A percentile compares a stretch with the other conserved stretches of the same genome.
Evolutionary conservation across 2,797 vertebrate genomes (phyloP).

Genomic region (Silurus aristotelis): DNA sequence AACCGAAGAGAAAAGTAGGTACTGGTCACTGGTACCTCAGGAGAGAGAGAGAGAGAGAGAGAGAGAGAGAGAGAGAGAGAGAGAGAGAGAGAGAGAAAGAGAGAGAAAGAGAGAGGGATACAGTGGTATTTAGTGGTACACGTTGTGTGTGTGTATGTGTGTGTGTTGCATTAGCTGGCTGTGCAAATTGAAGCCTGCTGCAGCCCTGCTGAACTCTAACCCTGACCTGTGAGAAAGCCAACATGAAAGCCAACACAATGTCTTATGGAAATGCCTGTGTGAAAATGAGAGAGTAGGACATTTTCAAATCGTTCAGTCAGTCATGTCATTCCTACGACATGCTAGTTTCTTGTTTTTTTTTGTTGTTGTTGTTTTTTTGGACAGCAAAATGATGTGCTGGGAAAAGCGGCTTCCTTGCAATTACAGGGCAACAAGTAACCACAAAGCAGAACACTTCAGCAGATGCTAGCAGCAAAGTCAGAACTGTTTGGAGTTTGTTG

Average conservation of each 20-base stretch:
- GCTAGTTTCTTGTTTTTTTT: conserved; percentile 57
- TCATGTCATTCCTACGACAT: conserved; percentile 71
- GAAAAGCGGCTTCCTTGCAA: conserved; percentile 68
- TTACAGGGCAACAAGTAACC: conserved; percentile 69
- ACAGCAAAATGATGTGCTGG: conserved; percentile 64
- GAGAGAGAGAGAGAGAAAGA: too few relatives aligned
- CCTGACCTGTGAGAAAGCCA: conserved; percentile 59
- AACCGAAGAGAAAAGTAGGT: too few relatives aligned
- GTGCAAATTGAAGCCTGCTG: conserved; percentile 41
- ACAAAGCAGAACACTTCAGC: conserved; percentile 26
- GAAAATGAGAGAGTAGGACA: conserved; percentile 72
- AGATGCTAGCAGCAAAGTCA: conserved; percentile 32
- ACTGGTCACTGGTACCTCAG: too few relatives aligned
- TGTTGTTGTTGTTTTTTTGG: conserved; percentile 21
- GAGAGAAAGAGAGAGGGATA: too few relatives aligned
- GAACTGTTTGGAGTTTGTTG: conserved; percentile 17
- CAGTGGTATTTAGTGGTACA: background rate
- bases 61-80: too few relatives aligned
- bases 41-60: too few relatives aligned
- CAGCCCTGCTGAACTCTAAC: conserved; percentile 59
- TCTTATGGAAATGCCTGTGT: conserved; percentile 68
- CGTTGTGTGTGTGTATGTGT: conserved; percentile 1
- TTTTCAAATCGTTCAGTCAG: conserved; percentile 64
- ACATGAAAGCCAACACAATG: conserved; percentile 69
- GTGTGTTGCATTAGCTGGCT: conserved; percentile 12